Base-by-base conservation (phyloP, 1,140 invertebrate genomes). In the Drosophila mauritiana region DNA sequence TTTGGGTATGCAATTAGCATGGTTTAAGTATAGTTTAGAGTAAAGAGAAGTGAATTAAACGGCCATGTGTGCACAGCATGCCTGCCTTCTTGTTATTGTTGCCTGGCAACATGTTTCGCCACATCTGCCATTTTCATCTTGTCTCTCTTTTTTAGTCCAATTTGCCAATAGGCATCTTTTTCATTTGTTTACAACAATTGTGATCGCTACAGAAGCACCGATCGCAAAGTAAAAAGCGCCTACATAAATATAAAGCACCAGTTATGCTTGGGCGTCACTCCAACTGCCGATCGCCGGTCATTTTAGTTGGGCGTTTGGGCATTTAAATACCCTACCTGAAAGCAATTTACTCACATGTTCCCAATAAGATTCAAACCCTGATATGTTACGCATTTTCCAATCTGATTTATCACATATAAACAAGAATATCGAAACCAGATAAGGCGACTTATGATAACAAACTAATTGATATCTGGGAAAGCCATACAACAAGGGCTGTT, bases 181-280 rank as follows among this genome's bases (percentile, higher is more conserved):
- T 22, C 45, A 73, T 61, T 73, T 73, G 68, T 73, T 73, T 73
- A 73, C 46, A 51, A 72, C 20, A 61, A 73, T 52, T 59, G 13
- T 51, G 27, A 6, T 11, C 22, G 20, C 3, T 10, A 20, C 22
- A 48, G 15, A 20, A n/a, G 40, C 57, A 27, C 46, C 4, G 11
- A 34, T 63, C 20, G 45, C 25, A 7, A 49, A 40, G 20, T 10
- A 22, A 51, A 49, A 49, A 40, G 58, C 63, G 45, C 63, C 63
- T 67, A 64, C 63, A 48, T 48, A 13, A 11, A 31, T 52, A 42
- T 34, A 5, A 15, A 40, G 10, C n/a, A 46, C 34, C 22, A 22
- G 31, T n/a, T 52, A 8, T 31, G 31, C 8, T 8, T 84, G 46
- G 81, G 81, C 81, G 81, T 80, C 81, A 52, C 61, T 65, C 55